Evolutionary conservation across 2,113 vertebrate genomes (phyloP).

Genomic region (Sebastes fasciatus): DNA sequence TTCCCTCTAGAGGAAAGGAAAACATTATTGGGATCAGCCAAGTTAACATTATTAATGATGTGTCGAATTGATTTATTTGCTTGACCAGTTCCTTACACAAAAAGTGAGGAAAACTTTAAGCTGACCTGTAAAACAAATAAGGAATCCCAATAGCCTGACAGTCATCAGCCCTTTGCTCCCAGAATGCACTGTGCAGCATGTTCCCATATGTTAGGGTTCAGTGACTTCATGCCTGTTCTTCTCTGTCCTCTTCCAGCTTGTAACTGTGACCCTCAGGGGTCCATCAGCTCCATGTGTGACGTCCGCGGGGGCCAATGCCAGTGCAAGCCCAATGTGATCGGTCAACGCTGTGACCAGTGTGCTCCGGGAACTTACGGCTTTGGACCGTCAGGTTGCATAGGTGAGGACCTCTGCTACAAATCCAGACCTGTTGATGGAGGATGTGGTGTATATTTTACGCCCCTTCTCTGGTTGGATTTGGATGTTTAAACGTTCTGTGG

Average conservation of each 20-base stretch:
- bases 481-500: too few species aligned
- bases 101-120: background rate
- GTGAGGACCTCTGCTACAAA: slow-evolving; percentile 77
- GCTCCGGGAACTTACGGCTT: slow-evolving; percentile 92
- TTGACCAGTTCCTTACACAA: background rate
- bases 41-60: background rate
- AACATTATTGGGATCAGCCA: background rate
- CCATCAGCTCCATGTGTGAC: slow-evolving; percentile 90
- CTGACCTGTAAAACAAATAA: background rate
- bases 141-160: background rate
- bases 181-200: background rate
- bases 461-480: background rate
- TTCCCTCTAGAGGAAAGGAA: background rate
- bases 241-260: slow-evolving; percentile 85
- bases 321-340: slow-evolving; percentile 90
- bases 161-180: background rate
- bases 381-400: slow-evolving; percentile 89
- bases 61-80: background rate
- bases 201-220: background rate
- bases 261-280: slow-evolving; percentile 93
- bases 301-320: slow-evolving; percentile 92
- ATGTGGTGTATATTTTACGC: background rate
- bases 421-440: background rate
- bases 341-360: slow-evolving; percentile 90
- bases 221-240: background rate